Base-by-base conservation (phyloP, 2,113 vertebrate species). In the Cavia aperea region DNA sequence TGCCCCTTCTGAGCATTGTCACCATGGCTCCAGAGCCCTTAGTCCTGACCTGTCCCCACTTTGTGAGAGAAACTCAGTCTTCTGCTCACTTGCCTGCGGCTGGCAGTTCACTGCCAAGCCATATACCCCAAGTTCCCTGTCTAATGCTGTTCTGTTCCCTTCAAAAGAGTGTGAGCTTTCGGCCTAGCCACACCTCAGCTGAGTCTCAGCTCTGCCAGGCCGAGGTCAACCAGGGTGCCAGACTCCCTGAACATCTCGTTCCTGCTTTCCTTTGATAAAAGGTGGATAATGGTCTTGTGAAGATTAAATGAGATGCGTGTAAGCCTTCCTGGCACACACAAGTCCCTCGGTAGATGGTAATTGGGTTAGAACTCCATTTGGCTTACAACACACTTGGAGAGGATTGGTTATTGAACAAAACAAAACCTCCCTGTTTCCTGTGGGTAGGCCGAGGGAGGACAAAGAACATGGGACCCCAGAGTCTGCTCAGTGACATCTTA, bases 41-140 rank as follows among this genome's bases (percentile, higher is more conserved):
- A 1, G 16, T 88, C 77, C 5, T 66, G 19, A 54, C 12, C 1
- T 6, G 0, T 10, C 36, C 36, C 24, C 4, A 1, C 31, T 70
- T 70, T 31, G 10, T 24, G 66, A 29, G 16, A 33, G 68, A 86
- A 51, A n/a, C 62, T 51, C 29, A 19, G 33, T 15, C n/a, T 65
- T 36, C 14, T 19, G 29, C 29, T 89, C 54, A 14, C 66, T 51
- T 3, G 43, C 49, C 33, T 3, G 1, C 2, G 3, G 1, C 23
- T 18, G 4, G 19, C 24, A 0, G 2, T 21, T 54, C 49, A 0
- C 2, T 56, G 29, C 77, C 60, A 46, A 9, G 29, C 49, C 14
- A 1, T 10, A 54, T 10, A 7, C 18, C 31, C 65, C 23, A 46
- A 21, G 23, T 68, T 36, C 63, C 24, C 0, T 2, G 26, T 23